Conservation (phyloP, 2,113 vertebrate species). For the Scomber scombrus region DNA sequence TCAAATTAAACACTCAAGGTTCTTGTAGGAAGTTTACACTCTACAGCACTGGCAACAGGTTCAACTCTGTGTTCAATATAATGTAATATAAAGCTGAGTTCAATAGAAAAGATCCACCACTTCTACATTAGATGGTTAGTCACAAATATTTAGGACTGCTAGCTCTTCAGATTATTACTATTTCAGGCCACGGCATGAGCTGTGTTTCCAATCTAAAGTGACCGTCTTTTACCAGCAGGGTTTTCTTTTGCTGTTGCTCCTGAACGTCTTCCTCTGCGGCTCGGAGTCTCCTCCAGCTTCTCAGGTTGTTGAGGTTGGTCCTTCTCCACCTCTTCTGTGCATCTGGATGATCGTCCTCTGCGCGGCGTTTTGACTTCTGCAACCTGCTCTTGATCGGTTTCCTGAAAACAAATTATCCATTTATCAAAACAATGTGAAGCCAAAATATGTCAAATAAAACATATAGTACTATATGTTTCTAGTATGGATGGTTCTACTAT, state of each 20-base stretch:
- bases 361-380: conserved; percentile 65
- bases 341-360: conserved; percentile 67
- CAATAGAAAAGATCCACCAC: too few species aligned
- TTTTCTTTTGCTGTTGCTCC: conserved; percentile 54
- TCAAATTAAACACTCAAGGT: not conserved
- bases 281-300: conserved; percentile 49
- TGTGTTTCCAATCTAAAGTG: not conserved
- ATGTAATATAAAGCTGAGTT: not conserved
- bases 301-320: conserved; percentile 38
- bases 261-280: conserved; percentile 50
- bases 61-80: not conserved
- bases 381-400: conserved; percentile 59
- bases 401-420: conserved; percentile 28
- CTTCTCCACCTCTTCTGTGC: conserved; percentile 44
- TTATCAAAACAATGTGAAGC: not conserved
- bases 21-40: not conserved
- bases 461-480: not conserved
- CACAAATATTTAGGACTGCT: too few species aligned
- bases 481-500: too few species aligned
- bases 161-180: too few species aligned
- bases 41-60: not conserved
- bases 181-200: not conserved
- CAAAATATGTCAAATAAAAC: not conserved
- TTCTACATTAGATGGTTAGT: too few species aligned
- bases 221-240: conserved; percentile 26